Evolutionary conservation across 2,888 invertebrate genomes (phyloP).

Genomic region (Vannuccia rotundouncinata): DNA sequence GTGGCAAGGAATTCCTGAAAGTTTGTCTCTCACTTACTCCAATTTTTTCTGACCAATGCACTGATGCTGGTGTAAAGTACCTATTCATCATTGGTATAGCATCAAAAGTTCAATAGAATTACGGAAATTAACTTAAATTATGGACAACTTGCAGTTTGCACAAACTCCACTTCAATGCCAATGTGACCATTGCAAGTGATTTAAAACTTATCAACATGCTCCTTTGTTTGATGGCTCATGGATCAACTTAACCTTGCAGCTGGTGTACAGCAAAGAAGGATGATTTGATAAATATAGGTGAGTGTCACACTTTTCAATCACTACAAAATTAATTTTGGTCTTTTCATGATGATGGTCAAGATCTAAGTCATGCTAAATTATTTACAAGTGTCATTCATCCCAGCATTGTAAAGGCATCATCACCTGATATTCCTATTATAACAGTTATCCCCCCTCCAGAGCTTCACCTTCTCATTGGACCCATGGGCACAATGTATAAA

Average conservation of each 20-base stretch:
- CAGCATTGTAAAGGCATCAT: conserved; percentile 16
- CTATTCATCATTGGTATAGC: conserved; percentile 23
- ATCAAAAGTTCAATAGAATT: conserved; percentile 13
- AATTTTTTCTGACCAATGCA: conserved; percentile 1
- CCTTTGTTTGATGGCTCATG: conserved; percentile 25
- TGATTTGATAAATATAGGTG: neutral
- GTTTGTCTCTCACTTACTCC: neutral
- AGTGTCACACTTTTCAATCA: neutral
- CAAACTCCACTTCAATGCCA: neutral
- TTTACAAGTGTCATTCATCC: conserved; percentile 21
- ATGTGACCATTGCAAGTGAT: conserved; percentile 22
- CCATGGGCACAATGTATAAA: neutral
- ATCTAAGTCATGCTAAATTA: neutral
- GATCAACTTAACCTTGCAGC: conserved; percentile 8
- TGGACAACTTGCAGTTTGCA: conserved; percentile 22
- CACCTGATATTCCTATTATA: conserved; percentile 15
- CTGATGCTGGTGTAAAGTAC: conserved; percentile 16
- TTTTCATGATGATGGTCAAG: conserved; percentile 19
- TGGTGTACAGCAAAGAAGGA: conserved; percentile 15
- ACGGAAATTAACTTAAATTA: neutral
- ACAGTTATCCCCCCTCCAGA: conserved; percentile 25
- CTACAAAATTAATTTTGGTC: neutral
- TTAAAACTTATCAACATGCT: conserved; percentile 29
- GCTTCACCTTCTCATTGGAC: conserved; percentile 5
- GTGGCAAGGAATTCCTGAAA: neutral